Evolutionary conservation across 2,888 invertebrate species (phyloP).

Genomic region (Malacosoma neustria): DNA sequence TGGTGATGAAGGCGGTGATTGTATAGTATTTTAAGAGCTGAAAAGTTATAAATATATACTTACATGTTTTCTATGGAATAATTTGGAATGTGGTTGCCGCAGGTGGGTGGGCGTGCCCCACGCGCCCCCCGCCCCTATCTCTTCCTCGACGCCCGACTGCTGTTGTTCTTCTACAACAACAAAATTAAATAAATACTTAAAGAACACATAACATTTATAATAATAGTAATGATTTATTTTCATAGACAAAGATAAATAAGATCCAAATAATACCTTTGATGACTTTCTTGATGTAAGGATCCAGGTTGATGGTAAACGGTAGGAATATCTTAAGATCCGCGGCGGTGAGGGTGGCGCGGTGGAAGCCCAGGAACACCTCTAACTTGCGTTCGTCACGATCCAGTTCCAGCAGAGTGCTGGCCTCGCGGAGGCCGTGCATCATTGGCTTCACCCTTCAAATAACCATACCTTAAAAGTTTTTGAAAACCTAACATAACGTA

Average conservation of each 20-base stretch:
- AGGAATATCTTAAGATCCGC: conserved; percentile 95
- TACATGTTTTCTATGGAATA: conserved; percentile 48
- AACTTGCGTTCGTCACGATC: conserved; percentile 96
- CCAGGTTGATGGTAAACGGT: conserved; percentile 98
- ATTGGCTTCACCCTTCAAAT: conserved; percentile 87
- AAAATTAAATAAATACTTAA: too few relatives aligned
- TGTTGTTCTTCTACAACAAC: conserved; percentile 47
- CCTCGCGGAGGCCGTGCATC: conserved; percentile 89
- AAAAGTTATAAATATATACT: conserved; percentile 9
- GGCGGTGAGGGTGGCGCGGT: conserved; percentile 87
- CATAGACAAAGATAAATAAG: too few relatives aligned
- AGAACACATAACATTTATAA: too few relatives aligned
- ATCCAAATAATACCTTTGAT: conserved; percentile 94
- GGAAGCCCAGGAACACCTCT: conserved; percentile 93
- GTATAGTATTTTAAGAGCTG: neutral
- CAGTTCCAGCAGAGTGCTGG: conserved; percentile 91
- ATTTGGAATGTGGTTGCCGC: conserved; percentile 44
- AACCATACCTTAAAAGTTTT: too few relatives aligned
- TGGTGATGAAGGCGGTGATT: too few relatives aligned
- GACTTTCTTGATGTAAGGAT: conserved; percentile 97
- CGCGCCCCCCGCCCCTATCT: conserved; percentile 20
- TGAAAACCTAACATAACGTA: too few relatives aligned
- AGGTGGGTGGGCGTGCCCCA: conserved; percentile 29
- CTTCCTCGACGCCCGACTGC: conserved; percentile 49
- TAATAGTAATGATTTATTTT: neutral